Evolutionary conservation across 2,888 invertebrate species (phyloP), one percentile per base, ranked within the genome.

Genomic region (Eurois occulta): DNA sequence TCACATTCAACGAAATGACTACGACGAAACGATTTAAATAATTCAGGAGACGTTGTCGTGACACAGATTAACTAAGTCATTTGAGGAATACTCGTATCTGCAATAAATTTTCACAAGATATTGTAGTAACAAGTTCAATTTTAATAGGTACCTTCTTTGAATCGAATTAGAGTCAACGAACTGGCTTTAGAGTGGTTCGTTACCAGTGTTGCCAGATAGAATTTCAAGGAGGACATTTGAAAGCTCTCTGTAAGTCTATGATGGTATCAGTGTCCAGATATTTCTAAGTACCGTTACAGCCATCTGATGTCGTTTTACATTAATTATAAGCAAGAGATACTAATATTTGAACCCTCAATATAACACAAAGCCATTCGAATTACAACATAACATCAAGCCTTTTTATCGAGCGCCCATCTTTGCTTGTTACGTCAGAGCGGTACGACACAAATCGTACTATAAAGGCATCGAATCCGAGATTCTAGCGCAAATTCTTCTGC

Each of bases 31-130:
- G 46, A 46, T 81, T 65, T 28, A 65, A 81, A 81, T 71, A 78
- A 73, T 73, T 72, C 81, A 67, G n/a, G n/a, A 66, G 35, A 60
- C 60, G 41, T 72, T 75, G 58, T 70, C 74, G 52, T 75, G 77
- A 64, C n/a, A 66, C 58, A 38, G 64, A 81, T 77, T 35, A 41
- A 35, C 60, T 75, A 70, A 64, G 81, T 62, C 46, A 48, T 75
- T 84, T 72, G 43, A 75, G 21, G 32, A 65, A 28, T 43, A n/a
- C n/a, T n/a, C n/a, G n/a, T n/a, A 46, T 1, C 24, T 70, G 75
- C 74, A 75, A 77, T n/a, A 67, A 60, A 73, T 60, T 78, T 73
- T 75, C 75, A 72, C 70, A 77, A 81, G 83, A 83, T 85, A 81
- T 58, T 80, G 76, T 72, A 78, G 74, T 80, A 84, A 78, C 69